Evolutionary conservation across 2,113 vertebrate species (phyloP).

Genomic region (Aldabrachelys gigantea): DNA sequence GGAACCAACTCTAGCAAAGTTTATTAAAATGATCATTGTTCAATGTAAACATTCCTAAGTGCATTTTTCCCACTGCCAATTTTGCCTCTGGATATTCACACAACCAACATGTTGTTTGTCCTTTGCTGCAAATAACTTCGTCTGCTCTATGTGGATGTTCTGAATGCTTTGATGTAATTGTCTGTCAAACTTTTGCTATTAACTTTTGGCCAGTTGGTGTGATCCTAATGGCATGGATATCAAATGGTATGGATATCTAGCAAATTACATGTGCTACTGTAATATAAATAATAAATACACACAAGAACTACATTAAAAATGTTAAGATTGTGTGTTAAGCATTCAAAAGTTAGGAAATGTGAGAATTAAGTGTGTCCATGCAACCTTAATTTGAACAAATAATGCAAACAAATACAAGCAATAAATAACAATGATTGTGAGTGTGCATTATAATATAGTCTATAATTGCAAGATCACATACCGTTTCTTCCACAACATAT

Average conservation of each 20-base stretch:
- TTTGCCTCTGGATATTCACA: not conserved
- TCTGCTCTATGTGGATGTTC: not conserved
- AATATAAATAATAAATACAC: not conserved
- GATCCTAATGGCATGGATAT: too few species aligned
- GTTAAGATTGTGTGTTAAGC: not conserved
- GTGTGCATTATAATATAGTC: not conserved
- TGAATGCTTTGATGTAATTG: fast-evolving
- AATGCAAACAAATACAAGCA: too few species aligned
- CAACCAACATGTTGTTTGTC: not conserved
- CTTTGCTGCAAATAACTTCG: not conserved
- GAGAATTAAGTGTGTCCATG: not conserved
- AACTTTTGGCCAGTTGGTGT: not conserved
- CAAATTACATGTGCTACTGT: not conserved
- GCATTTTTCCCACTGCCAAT: not conserved
- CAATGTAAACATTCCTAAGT: not conserved
- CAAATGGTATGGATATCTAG: too few species aligned
- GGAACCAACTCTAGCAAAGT: not conserved
- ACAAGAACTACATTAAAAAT: not conserved
- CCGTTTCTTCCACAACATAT: not conserved
- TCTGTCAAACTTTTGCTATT: not conserved
- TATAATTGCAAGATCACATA: not conserved
- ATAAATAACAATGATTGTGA: not conserved
- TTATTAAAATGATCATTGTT: not conserved
- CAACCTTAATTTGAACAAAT: not conserved
- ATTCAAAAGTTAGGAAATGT: not conserved